These are phyloP conservation scores for Chloroceryle aenea DNA, from an alignment of 2,113 vertebrate genomes.

Conservation along the genomic window DNA sequence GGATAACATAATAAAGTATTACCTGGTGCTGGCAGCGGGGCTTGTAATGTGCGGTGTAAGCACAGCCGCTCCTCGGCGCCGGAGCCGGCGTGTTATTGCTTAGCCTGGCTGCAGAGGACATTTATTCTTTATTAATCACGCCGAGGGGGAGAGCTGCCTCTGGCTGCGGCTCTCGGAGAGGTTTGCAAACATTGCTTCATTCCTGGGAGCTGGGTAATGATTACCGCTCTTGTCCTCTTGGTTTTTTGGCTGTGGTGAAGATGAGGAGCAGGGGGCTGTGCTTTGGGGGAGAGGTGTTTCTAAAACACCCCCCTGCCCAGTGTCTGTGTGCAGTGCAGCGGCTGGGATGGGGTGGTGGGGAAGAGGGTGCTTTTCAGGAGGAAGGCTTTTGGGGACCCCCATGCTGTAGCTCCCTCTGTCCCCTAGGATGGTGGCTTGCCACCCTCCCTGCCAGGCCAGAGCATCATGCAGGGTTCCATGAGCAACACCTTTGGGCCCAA, in stretches of 20 bases:
- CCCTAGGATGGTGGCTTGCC: fast-evolving
- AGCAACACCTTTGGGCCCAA: too few species aligned
- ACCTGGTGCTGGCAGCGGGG: slow-evolving; percentile 21
- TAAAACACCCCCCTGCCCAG: fast-evolving
- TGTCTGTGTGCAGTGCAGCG: fast-evolving
- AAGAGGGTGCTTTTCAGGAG: not conserved
- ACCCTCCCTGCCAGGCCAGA: not conserved
- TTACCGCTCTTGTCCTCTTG: fast-evolving
- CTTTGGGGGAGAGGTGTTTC: not conserved
- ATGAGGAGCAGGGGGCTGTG: not conserved
- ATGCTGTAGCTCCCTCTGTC: fast-evolving
- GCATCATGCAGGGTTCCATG: fast-evolving
- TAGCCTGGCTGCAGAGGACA: slow-evolving; percentile 36
- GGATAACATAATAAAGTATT: slow-evolving; percentile 54
- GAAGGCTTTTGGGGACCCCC: fast-evolving
- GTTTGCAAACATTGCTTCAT: not conserved
- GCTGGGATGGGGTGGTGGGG: not conserved
- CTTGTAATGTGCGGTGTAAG: slow-evolving; percentile 44
- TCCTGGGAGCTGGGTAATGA: not conserved
- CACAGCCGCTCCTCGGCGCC: not conserved
- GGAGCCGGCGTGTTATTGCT: not conserved
- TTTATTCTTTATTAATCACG: slow-evolving; percentile 41
- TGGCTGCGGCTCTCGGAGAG: not conserved
- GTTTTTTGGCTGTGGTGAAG: fast-evolving
- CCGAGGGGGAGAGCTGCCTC: not conserved